A percentile compares a stretch with the other conserved stretches of the same genome.
Evolutionary conservation across 2,797 vertebrate species (phyloP).

Genomic region (Cyprinodon diabolis): DNA sequence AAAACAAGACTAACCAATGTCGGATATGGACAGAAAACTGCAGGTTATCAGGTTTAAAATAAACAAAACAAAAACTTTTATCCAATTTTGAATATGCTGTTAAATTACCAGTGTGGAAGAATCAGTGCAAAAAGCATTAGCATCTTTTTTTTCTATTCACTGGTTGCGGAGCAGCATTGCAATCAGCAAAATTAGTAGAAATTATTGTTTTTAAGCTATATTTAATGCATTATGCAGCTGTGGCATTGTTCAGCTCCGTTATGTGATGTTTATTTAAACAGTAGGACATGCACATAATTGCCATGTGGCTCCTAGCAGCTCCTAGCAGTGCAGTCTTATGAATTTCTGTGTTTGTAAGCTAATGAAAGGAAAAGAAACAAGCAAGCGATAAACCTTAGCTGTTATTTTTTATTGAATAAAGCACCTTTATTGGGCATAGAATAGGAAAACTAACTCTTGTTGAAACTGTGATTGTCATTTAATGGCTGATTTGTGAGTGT

Average conservation of each 20-base stretch:
- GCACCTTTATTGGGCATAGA: neutral
- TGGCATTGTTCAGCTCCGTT: slow-evolving; percentile 30
- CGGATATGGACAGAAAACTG: too few relatives aligned
- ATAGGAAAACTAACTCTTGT: neutral
- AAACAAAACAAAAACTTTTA: neutral
- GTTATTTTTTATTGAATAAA: neutral
- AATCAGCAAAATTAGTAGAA: slow-evolving; percentile 17
- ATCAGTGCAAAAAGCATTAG: slow-evolving; percentile 5
- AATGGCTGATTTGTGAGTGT: neutral
- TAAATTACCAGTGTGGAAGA: neutral
- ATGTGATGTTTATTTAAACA: slow-evolving; percentile 39
- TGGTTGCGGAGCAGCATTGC: slow-evolving; percentile 23
- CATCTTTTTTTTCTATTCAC: neutral
- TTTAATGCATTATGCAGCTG: slow-evolving; percentile 42
- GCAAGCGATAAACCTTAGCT: neutral
- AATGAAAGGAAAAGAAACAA: neutral
- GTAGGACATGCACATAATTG: slow-evolving; percentile 27
- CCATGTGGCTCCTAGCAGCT: slow-evolving; percentile 23
- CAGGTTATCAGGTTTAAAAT: neutral
- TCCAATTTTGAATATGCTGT: neutral
- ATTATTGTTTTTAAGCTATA: slow-evolving; percentile 41
- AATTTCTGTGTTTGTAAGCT: slow-evolving; percentile 8
- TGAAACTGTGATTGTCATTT: neutral
- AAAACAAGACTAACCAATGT: neutral
- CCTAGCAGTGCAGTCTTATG: neutral